phyloP scores from a whole-genome alignment of 2,888 invertebrate genomes.

The Chloroclystis v-ata region DNA sequence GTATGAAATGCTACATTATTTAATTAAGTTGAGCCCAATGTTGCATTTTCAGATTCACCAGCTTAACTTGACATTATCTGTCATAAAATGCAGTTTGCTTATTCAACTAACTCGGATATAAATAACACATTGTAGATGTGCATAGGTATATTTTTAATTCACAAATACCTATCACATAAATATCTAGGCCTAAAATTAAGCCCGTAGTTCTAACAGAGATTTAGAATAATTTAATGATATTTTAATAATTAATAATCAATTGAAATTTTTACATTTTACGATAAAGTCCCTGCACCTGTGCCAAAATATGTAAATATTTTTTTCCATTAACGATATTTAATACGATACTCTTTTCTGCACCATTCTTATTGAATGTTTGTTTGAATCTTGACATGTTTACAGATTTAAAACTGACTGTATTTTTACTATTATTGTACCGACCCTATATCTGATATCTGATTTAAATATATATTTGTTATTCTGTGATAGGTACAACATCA shows the following conservation, averaged over 20 bases:
- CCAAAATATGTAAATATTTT: conserved; percentile 73
- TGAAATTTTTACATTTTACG: conserved; percentile 44
- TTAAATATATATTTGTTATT: too few species aligned
- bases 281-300: conserved; percentile 67
- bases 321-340: conserved; percentile 43
- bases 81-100: background rate
- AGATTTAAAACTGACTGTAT: background rate
- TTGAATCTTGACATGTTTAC: conserved; percentile 3
- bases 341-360: conserved; percentile 18
- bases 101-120: background rate
- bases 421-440: too few species aligned
- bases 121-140: conserved; percentile 1
- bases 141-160: conserved; percentile 14
- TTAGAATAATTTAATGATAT: conserved; percentile 58
- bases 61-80: conserved; percentile 2
- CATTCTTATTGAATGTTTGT: conserved; percentile 2
- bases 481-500: conserved; percentile 25
- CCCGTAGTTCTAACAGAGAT: conserved; percentile 70
- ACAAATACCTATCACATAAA: conserved; percentile 27
- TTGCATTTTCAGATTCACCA: conserved; percentile 4
- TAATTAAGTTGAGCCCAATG: conserved; percentile 6
- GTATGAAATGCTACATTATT: conserved; percentile 4
- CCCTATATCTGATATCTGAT: too few species aligned
- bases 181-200: conserved; percentile 72
- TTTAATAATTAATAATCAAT: conserved; percentile 47